Percentiles rank a stretch among this genome's conserved stretches.
These are phyloP conservation scores for Cetoscarus ocellatus DNA, from an alignment of 2,797 vertebrate species.

Conservation along the genomic window DNA sequence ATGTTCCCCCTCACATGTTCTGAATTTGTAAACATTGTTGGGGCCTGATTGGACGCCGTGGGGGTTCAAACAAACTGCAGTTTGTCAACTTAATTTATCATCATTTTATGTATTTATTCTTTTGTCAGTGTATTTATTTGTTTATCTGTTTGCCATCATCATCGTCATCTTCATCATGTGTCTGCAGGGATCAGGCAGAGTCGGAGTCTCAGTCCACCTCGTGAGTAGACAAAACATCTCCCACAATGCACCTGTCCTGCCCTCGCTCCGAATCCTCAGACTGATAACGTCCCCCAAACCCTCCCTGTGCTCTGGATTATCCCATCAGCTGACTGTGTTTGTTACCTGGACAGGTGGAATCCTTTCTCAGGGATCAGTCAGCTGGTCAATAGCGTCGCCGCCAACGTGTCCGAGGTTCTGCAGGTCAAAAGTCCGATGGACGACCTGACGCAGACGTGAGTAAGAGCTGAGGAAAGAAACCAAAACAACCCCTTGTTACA, in stretches of 20 bases:
- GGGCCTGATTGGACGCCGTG: too few species aligned
- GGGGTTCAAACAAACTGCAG: too few species aligned
- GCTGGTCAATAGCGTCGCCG: slow-evolving; percentile 92
- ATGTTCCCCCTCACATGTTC: too few species aligned
- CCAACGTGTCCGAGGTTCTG: slow-evolving; percentile 78
- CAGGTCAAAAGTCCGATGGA: slow-evolving; percentile 92
- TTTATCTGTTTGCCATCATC: background rate
- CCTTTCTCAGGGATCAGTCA: slow-evolving; percentile 94
- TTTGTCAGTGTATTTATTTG: too few species aligned
- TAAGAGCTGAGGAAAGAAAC: slow-evolving; percentile 66
- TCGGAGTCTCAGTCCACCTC: slow-evolving; percentile 28
- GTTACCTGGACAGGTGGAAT: slow-evolving; percentile 95
- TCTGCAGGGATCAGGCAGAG: slow-evolving; percentile 56
- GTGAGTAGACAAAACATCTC: slow-evolving; percentile 48
- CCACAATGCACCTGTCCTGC: slow-evolving; percentile 22
- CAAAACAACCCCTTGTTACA: too few species aligned
- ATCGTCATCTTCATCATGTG: slow-evolving; percentile 16
- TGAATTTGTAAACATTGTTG: too few species aligned
- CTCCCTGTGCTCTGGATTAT: background rate
- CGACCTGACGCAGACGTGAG: slow-evolving; percentile 92
- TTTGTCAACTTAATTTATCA: too few species aligned
- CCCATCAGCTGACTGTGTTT: slow-evolving; percentile 56
- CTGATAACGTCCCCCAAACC: background rate
- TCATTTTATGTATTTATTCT: too few species aligned
- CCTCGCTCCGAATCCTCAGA: slow-evolving; percentile 1